These are phyloP conservation scores for Tinamus guttatus DNA, from an alignment of 2,113 vertebrate species.

Conservation along the genomic window DNA sequence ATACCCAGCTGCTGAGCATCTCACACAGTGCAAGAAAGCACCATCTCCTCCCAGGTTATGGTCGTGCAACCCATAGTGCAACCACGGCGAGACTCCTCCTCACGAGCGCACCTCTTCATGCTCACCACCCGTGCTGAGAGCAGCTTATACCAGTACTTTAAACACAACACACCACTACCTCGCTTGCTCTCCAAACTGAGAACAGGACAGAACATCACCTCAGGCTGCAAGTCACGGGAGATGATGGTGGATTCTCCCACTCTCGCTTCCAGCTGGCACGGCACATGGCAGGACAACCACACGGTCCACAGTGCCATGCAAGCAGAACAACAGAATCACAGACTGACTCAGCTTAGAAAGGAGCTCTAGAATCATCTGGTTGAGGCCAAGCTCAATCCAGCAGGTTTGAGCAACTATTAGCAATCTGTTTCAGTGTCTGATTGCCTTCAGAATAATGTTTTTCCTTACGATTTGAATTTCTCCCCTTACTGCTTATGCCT, in stretches of 20 bases:
- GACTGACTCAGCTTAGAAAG: not conserved
- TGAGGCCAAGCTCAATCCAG: not conserved
- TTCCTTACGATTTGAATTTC: not conserved
- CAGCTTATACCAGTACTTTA: too few species aligned
- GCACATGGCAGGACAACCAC: not conserved
- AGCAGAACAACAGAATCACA: not conserved
- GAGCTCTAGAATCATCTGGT: not conserved
- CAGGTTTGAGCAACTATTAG: not conserved
- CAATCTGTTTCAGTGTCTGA: not conserved
- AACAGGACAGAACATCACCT: not conserved
- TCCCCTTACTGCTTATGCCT: not conserved
- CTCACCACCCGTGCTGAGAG: too few species aligned
- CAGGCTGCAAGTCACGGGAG: accelerated
- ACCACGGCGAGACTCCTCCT: too few species aligned
- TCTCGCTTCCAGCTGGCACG: not conserved
- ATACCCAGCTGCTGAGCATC: not conserved
- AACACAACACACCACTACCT: too few species aligned
- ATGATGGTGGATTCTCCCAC: not conserved
- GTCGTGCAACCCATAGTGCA: too few species aligned
- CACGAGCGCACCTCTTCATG: too few species aligned
- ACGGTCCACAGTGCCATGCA: not conserved
- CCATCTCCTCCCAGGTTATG: too few species aligned
- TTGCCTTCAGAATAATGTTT: not conserved
- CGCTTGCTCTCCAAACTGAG: not conserved
- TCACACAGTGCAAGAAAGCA: not conserved